phyloP scores from a whole-genome alignment of 35 echinoderm and acorn worm species.

The Nesometra sesokonis region DNA sequence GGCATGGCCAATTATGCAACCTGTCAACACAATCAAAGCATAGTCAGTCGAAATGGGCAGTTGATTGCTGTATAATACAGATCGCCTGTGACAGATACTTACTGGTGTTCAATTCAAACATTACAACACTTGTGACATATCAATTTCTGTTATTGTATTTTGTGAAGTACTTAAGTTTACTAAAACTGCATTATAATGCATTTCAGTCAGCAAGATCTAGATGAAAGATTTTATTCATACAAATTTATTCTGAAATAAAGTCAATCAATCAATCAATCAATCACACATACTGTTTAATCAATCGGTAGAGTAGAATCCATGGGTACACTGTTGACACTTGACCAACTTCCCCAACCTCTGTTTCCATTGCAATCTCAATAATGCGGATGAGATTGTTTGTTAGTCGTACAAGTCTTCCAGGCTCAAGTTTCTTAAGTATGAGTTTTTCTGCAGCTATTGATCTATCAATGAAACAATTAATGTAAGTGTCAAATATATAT shows the following conservation, averaged over 20 bases:
- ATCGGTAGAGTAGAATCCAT: slow-evolving; percentile 64
- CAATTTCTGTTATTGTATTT: background rate
- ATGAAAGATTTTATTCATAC: background rate
- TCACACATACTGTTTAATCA: slow-evolving; percentile 68
- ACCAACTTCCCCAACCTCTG: slow-evolving; percentile 7
- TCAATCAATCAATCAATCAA: background rate
- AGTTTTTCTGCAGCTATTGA: slow-evolving; percentile 19
- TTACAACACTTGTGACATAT: background rate
- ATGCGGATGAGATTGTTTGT: slow-evolving; percentile 47
- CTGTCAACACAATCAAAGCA: no score
- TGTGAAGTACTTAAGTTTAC: background rate
- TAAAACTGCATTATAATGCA: background rate
- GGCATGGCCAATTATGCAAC: no score
- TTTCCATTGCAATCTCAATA: slow-evolving; percentile 63
- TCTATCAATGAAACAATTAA: slow-evolving; percentile 8
- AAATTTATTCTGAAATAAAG: background rate
- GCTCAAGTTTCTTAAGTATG: slow-evolving; percentile 7
- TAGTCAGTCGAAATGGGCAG: no score
- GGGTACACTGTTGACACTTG: slow-evolving; percentile 21
- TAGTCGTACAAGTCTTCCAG: background rate
- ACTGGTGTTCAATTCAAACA: no score
- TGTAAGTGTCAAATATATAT: no score
- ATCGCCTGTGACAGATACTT: no score
- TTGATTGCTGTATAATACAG: no score
- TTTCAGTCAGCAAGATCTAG: background rate